Base-by-base conservation (phyloP, 1,140 invertebrate species). In the Diachasma alloeum region DNA sequence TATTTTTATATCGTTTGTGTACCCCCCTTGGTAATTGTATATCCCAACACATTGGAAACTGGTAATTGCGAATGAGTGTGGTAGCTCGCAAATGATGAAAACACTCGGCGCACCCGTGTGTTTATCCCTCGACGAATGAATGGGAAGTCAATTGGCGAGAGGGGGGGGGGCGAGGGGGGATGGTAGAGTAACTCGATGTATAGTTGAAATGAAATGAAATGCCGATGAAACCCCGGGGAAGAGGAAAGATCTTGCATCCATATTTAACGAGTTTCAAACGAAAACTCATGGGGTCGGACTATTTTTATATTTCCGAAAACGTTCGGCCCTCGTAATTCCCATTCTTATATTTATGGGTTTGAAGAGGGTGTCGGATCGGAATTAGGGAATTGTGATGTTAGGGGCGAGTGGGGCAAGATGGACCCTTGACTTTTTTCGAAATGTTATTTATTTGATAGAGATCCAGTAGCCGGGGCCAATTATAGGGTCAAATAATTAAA, bases 51-150 rank as follows among this genome's bases (percentile, higher is more conserved):
- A 37, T 17, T 68, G 11, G 17, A 39, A 39, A 17, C 11, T 68
- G 26, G 36, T 37, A 37, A 68, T 36, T 36, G 66, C 11, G 66
- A 37, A 37, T 68, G 24, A 26, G n/a, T 10, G n/a, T 68, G 66
- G 15, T 39, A 36, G 11, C 31, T 37, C 15, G 31, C 19, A 63
- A 26, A 63, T 63, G 59, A 63, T 63, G 59, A 63, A 63, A 63
- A 63, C 24, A 63, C 59, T 63, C 24, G 59, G 59, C 59, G 59
- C 59, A 63, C 59, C 59, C 59, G 59, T 63, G 59, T 63, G 59
- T 63, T 63, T 63, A 63, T 63, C 59, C 15, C 24, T 31, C 15
- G 22, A 63, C 59, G 24, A 63, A 63, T 63, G 59, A 63, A 63
- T 63, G 59, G 59, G 59, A 63, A 63, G 59, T 63, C 59, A 63